Evolutionary conservation across 2,797 vertebrate genomes (phyloP), one percentile per base, ranked within the genome.

Genomic region (Smutsia temminckii): DNA sequence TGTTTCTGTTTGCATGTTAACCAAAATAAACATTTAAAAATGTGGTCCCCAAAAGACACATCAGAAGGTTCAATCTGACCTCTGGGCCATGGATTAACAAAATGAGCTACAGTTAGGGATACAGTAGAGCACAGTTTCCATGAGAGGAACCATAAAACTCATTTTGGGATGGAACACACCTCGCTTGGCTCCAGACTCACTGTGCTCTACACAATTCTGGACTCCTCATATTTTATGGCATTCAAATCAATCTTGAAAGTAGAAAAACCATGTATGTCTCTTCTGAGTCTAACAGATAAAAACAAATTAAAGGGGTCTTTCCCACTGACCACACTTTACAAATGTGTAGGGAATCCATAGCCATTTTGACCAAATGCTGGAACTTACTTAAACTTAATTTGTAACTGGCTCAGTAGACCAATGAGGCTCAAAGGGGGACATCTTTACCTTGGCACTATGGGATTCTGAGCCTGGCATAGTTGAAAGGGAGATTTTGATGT

Each of bases 281-380:
- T 79, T 79, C 86, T 83, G 68, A 93, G 68, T 66, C 51, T 83
- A 71, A 34, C 9, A 72, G 32, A 46, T 80, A 80, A 81, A 93
- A 85, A 80, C 72, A 91, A 92, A 96, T 92, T 61, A 80, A 88
- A 81, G 12, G 8, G 79, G 25, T 85, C 55, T 89, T 57, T 92
- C 85, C 51, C 42, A 84, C 34, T 2, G 14, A 93, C 10, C 51
- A 51, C 40, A 80, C 37, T 94, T 94, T 78, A 91, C 37, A 91
- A 6, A 94, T 74, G 91, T 86, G 5, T 78, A 94, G 17, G 27
- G 66, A 95, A 68, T 40, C 66, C 29, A 18, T 37, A 40, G 27
- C 61, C 46, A 29, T 66, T 95, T 63, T 91, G 72, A 91, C 49
- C 57, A 75, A 90, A 64, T 40, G 32, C 59, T 11, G 40, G 42